phyloP scores from a whole-genome alignment of 1,140 invertebrate genomes.

The Leptonema lineaticorne region DNA sequence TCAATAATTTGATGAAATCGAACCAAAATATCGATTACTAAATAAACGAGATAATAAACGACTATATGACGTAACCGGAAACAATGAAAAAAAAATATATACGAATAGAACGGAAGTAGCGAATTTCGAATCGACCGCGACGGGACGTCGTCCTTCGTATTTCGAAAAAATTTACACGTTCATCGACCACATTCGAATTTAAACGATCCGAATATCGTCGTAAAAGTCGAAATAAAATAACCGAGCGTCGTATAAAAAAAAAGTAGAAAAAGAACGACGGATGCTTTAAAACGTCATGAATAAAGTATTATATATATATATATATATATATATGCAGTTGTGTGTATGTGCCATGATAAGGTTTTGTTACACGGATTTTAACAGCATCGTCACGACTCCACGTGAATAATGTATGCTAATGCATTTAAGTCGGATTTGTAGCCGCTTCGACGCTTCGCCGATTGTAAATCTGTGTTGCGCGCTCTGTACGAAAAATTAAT shows the following conservation, averaged over 20 bases:
- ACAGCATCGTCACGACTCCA: constrained; percentile 37
- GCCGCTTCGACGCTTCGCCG: not conserved
- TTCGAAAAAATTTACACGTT: not conserved
- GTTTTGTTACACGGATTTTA: constrained; percentile 34
- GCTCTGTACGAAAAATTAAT: too few species aligned
- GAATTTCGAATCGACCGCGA: not conserved
- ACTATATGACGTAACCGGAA: not conserved
- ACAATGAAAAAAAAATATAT: too few species aligned
- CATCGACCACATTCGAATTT: too few species aligned
- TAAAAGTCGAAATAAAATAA: too few species aligned
- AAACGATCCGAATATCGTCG: too few species aligned
- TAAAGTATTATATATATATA: too few species aligned
- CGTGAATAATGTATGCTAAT: constrained; percentile 42
- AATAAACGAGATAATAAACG: too few species aligned
- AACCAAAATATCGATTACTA: too few species aligned
- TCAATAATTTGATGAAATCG: too few species aligned
- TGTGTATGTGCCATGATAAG: constrained; percentile 15
- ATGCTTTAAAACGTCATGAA: not conserved
- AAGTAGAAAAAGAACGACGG: not conserved
- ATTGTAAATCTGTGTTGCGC: not conserved
- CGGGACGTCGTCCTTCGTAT: not conserved
- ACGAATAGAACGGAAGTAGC: not conserved
- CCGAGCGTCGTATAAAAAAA: too few species aligned
- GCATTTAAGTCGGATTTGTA: constrained; percentile 35
- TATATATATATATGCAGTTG: constrained; percentile 1